Evolutionary conservation across 2,888 invertebrate genomes (phyloP).

Genomic region (Heliconius hortense): DNA sequence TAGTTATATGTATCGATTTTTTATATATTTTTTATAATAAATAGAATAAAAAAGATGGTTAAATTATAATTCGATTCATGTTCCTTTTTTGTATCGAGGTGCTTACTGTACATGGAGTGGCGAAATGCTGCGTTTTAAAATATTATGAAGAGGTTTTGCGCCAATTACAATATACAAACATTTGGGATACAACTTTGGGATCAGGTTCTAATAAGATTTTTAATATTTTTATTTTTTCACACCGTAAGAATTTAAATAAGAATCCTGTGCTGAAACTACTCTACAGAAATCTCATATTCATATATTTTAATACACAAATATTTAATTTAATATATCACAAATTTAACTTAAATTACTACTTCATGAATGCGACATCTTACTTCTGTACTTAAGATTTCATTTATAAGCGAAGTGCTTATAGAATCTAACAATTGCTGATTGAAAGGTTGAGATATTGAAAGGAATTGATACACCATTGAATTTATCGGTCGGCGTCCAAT

Average conservation of each 20-base stretch:
- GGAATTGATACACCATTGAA: conserved; percentile 16
- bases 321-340: neutral
- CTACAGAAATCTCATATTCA: too few relatives aligned
- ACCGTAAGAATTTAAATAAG: neutral
- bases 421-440: conserved; percentile 19
- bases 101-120: neutral
- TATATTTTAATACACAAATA: neutral
- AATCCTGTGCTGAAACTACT: too few relatives aligned
- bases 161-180: neutral
- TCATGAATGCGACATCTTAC: neutral
- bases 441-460: conserved; percentile 22
- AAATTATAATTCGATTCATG: neutral
- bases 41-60: neutral
- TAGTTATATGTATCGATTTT: neutral
- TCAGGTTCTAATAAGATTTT: neutral
- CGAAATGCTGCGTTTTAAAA: neutral
- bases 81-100: neutral
- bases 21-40: neutral
- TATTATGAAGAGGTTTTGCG: neutral
- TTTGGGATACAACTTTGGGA: neutral
- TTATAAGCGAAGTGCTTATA: neutral
- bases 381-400: conserved; percentile 6
- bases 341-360: neutral
- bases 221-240: neutral
- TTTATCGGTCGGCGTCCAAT: conserved; percentile 15